These are phyloP conservation scores for Drosophila diplacantha DNA, from an alignment of 2,888 invertebrate genomes.

Conservation along the genomic window DNA sequence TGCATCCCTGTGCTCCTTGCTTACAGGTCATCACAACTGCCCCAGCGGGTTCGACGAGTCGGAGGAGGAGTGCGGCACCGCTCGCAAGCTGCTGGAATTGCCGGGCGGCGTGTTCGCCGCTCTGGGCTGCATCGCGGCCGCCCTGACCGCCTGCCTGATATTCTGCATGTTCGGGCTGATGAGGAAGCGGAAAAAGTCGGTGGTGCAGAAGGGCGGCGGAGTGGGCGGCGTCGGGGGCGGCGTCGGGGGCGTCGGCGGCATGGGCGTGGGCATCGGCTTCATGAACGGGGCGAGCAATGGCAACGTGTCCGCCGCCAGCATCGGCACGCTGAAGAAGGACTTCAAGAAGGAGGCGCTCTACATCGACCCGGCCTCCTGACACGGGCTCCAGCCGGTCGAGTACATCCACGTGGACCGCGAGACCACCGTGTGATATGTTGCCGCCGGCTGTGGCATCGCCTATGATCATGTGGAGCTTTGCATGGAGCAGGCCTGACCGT, in stretches of 20 bases:
- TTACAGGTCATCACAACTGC: slow-evolving; percentile 80
- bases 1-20: neutral
- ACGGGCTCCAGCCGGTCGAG: slow-evolving; percentile 92
- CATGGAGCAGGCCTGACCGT: slow-evolving; percentile 54
- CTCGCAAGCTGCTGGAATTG: slow-evolving; percentile 79
- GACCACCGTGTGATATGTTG: slow-evolving; percentile 89
- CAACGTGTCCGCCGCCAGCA: slow-evolving; percentile 60
- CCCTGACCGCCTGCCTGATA: slow-evolving; percentile 80
- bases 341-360: slow-evolving; percentile 78
- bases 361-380: slow-evolving; percentile 86
- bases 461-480: slow-evolving; percentile 57
- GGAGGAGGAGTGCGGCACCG: slow-evolving; percentile 82
- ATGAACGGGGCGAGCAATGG: slow-evolving; percentile 49
- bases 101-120: slow-evolving; percentile 80
- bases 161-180: slow-evolving; percentile 81
- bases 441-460: slow-evolving; percentile 63
- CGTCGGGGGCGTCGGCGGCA: slow-evolving; percentile 32
- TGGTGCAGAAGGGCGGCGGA: slow-evolving; percentile 78
- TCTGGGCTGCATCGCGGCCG: slow-evolving; percentile 81
- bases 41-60: slow-evolving; percentile 85
- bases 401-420: slow-evolving; percentile 95
- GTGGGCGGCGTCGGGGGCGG: slow-evolving; percentile 42
- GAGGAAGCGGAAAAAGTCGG: slow-evolving; percentile 80
- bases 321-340: slow-evolving; percentile 82
- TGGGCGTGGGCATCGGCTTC: slow-evolving; percentile 40